Base-by-base conservation (phyloP, 2,888 invertebrate species). In the Empis livida region DNA sequence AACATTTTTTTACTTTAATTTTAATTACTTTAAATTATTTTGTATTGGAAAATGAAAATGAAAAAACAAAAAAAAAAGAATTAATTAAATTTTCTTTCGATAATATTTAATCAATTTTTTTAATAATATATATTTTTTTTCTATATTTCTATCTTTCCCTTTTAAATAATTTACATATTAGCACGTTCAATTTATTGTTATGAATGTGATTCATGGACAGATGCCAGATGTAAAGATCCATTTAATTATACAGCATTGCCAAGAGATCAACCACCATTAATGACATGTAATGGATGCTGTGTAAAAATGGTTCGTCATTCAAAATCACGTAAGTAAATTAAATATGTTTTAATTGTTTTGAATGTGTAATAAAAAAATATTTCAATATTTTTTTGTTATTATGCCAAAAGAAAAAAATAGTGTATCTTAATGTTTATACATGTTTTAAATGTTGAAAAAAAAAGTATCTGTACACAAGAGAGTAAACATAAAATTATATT, bases 301-400 rank as follows among this genome's bases (percentile, higher is more conserved):
- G 92, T 93, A 50, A 93, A 93, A 74, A 91, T 93, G 86, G 91
- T 93, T 61, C 82, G 91, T 55, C 88, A 91, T 67, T 83, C 87
- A 49, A 86, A 85, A 73, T 84, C 87, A 70, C 81, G 91, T 91
- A 66, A 86, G 88, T 82, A 13, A 5, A 27, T 38, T 35, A 35
- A 35, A 13, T 32, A 32, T 32, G 13, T 5, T n/a, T 13, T 35
- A 8, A 27, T 27, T n/a, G n/a, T 20, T 20, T 3, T 20, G 20
- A 20, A 20, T 20, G 20, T n/a, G n/a, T n/a, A n/a, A n/a, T n/a
- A n/a, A n/a, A n/a, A n/a, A 20, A 20, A 20, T 20, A 5, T 20
- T 20, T 20, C 20, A 20, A 20, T 20, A 20, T 20, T 20, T 20
- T 20, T 27, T 27, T 27, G 23, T 27, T 4, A 27, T 27, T 27